Evolutionary conservation across 1,140 invertebrate genomes (phyloP), one percentile per base, ranked within the genome.

Genomic region (Drosophila grimshawi): DNA sequence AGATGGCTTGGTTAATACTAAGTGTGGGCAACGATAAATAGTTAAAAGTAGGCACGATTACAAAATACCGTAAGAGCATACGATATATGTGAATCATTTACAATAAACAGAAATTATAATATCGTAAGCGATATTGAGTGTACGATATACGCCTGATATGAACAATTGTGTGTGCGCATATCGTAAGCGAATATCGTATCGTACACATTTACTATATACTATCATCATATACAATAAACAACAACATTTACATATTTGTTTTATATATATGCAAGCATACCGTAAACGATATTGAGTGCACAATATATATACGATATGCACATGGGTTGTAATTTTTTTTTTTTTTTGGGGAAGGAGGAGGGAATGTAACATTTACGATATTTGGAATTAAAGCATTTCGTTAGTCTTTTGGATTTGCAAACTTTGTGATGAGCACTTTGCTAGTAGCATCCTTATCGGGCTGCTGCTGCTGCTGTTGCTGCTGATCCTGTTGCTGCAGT

Each of bases 391-490:
- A 82, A 91, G 88, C 77, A 70, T 78, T 78, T 67, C 69, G 88
- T 78, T 72, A 92, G 80, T 82, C 85, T 86, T 88, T 93, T 86
- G 64, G 69, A 80, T 79, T 92, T 91, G 80, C 91, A 79, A 72
- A 86, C 86, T 90, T 92, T 65, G 59, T 83, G 62, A 53, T 83
- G 60, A 62, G 65, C 59, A 82, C 68, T 59, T 86, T 68, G 66
- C 60, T 48, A 39, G 62, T 65, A 62, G 30, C 53, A 37, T 67
- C 49, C 41, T 35, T 43, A n/a, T 51, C 39, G 33, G 45, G 43
- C 45, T 46, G 49, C 39, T 8, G 41, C 35, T 60, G 64, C n/a
- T 37, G 11, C n/a, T 56, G 53, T 4, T 27, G 35, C 11, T 56
- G 32, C 8, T 27, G 63, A 7, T 35, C 39, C 7, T 27, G 41